Evolutionary conservation across 2,797 vertebrate genomes (phyloP).

Genomic region (Nasua narica): DNA sequence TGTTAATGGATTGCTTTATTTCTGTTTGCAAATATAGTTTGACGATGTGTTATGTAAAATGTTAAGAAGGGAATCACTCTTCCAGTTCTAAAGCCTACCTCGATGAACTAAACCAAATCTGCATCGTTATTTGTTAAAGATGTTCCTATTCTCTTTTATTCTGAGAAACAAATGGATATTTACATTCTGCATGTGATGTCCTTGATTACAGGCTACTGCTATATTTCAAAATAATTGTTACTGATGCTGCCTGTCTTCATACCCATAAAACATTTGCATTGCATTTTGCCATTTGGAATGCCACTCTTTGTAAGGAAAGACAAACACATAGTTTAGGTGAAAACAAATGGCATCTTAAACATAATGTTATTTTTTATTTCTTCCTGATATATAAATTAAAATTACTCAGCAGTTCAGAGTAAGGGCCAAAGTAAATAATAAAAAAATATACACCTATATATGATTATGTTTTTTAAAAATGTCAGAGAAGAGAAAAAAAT

Average conservation of each 20-base stretch:
- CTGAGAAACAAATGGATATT: conserved; percentile 1
- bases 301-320: conserved; percentile 64
- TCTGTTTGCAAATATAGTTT: conserved; percentile 19
- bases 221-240: conserved; percentile 58
- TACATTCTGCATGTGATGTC: conserved; percentile 28
- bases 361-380: conserved; percentile 53
- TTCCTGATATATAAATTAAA: conserved; percentile 39
- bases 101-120: conserved; percentile 37
- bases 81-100: neutral
- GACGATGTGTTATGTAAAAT: conserved; percentile 7
- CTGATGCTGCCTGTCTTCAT: conserved; percentile 24
- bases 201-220: conserved; percentile 52
- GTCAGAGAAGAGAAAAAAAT: conserved; percentile 60
- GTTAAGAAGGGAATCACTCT: conserved; percentile 15
- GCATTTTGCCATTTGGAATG: conserved; percentile 53
- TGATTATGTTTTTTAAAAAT: conserved; percentile 54
- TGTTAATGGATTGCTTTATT: neutral
- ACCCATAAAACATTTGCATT: conserved; percentile 45
- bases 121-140: conserved; percentile 18
- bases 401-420: conserved; percentile 33
- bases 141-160: conserved; percentile 5
- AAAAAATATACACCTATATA: conserved; percentile 9
- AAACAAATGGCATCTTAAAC: conserved; percentile 51
- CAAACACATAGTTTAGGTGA: conserved; percentile 38
- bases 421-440: conserved; percentile 41